These are phyloP conservation scores for Drosophila nr. medialis DNA, from an alignment of 2,888 invertebrate species.

Conservation along the genomic window DNA sequence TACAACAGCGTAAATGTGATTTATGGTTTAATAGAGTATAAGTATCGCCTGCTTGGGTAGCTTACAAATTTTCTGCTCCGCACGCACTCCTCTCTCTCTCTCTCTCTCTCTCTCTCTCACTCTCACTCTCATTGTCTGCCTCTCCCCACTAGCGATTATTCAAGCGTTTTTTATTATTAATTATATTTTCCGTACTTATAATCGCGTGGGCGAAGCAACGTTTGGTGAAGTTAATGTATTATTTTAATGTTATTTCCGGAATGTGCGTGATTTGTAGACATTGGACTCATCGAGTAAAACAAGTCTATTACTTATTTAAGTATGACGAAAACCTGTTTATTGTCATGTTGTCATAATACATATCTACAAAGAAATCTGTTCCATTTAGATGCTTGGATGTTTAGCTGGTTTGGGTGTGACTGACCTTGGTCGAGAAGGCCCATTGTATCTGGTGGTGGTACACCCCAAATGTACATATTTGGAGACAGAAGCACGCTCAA, in stretches of 20 bases:
- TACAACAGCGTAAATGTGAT: conserved; percentile 53
- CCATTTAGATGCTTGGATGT: background rate
- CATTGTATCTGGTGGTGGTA: background rate
- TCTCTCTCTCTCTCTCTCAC: background rate
- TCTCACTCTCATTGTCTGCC: background rate
- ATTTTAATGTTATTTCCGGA: conserved; percentile 74
- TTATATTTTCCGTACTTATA: conserved; percentile 48
- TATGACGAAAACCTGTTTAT: background rate
- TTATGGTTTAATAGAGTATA: conserved; percentile 24
- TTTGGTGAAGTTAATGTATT: conserved; percentile 77
- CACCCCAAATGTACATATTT: conserved; percentile 6
- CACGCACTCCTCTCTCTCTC: conserved; percentile 2
- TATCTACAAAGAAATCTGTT: conserved; percentile 5
- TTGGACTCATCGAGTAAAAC: conserved; percentile 8
- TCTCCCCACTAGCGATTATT: background rate
- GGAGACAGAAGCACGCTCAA: background rate
- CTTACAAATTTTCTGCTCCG: background rate
- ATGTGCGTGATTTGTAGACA: conserved; percentile 67
- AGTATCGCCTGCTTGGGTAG: conserved; percentile 2
- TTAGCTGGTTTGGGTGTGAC: background rate
- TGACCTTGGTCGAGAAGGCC: background rate
- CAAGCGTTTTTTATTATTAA: conserved; percentile 35
- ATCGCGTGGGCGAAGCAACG: conserved; percentile 62
- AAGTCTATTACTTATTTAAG: conserved; percentile 5
- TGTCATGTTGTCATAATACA: background rate